Evolutionary conservation across 2,797 vertebrate species (phyloP).

Genomic region (Odontamblyopus rebecca): DNA sequence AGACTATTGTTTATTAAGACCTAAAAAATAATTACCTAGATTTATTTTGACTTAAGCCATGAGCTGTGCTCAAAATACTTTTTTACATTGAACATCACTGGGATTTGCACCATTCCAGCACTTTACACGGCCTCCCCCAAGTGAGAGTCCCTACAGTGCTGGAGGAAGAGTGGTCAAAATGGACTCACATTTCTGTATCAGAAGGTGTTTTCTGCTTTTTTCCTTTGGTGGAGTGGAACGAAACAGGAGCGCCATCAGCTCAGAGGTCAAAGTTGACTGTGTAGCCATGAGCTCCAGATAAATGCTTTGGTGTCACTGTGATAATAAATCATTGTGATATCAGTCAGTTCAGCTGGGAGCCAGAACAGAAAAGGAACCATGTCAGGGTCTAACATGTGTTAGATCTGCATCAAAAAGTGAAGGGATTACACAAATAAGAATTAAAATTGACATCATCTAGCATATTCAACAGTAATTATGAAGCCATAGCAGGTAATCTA

Average conservation of each 20-base stretch:
- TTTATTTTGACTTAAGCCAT: constrained; percentile 11
- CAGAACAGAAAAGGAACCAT: constrained; percentile 24
- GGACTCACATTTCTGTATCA: constrained; percentile 21
- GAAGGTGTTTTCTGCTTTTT: constrained; percentile 20
- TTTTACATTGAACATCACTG: constrained; percentile 6
- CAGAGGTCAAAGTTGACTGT: constrained; percentile 25
- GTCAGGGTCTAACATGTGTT: neutral
- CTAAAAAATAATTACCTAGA: constrained; percentile 1
- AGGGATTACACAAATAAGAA: too few relatives aligned
- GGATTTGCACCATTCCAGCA: constrained; percentile 3
- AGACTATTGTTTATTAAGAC: constrained; percentile 7
- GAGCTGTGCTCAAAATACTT: neutral
- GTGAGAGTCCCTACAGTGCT: neutral
- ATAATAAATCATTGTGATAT: constrained; percentile 18
- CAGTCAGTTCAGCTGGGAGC: constrained; percentile 33
- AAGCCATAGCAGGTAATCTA: constrained; percentile 16
- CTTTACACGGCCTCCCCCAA: neutral
- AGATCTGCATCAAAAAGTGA: too few relatives aligned
- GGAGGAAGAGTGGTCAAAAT: constrained; percentile 25
- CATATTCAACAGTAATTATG: constrained; percentile 14
- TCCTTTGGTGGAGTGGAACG: constrained; percentile 7
- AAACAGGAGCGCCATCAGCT: constrained; percentile 29
- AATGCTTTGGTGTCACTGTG: constrained; percentile 1
- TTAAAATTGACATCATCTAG: too few relatives aligned
- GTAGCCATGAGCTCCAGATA: constrained; percentile 2